Conservation (phyloP, 2,797 vertebrate species). For the Phrynocephalus guinanensis region DNA sequence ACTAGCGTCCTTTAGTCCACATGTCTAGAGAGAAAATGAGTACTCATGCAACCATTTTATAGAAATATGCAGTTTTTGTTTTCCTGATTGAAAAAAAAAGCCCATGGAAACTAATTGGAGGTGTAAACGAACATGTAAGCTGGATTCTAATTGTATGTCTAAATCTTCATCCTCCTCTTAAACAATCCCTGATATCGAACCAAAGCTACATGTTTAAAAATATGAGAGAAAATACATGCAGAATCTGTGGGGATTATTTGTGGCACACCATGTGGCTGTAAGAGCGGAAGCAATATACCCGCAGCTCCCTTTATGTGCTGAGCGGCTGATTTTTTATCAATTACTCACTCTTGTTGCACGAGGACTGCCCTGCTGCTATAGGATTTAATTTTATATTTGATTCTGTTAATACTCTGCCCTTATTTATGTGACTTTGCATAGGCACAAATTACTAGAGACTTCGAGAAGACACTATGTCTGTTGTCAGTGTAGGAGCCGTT, state of each 20-base stretch:
- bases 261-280: background rate
- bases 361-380: background rate
- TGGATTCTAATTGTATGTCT: too few relatives aligned
- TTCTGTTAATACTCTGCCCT: slow-evolving; percentile 8
- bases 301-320: background rate
- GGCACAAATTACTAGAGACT: slow-evolving; percentile 20
- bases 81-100: background rate
- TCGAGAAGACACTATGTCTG: background rate
- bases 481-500: background rate
- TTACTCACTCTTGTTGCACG: background rate
- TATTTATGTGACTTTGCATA: slow-evolving; percentile 7
- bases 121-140: background rate
- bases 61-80: background rate
- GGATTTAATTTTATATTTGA: slow-evolving; percentile 28
- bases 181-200: background rate
- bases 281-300: background rate
- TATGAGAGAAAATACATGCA: background rate
- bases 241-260: background rate
- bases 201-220: background rate
- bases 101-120: background rate
- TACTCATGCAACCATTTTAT: background rate
- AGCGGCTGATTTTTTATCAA: background rate
- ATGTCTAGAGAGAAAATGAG: background rate
- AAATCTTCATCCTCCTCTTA: too few relatives aligned
- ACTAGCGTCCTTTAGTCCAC: background rate